phyloP scores from a whole-genome alignment of 2,113 vertebrate genomes.

The Maylandia zebra region DNA sequence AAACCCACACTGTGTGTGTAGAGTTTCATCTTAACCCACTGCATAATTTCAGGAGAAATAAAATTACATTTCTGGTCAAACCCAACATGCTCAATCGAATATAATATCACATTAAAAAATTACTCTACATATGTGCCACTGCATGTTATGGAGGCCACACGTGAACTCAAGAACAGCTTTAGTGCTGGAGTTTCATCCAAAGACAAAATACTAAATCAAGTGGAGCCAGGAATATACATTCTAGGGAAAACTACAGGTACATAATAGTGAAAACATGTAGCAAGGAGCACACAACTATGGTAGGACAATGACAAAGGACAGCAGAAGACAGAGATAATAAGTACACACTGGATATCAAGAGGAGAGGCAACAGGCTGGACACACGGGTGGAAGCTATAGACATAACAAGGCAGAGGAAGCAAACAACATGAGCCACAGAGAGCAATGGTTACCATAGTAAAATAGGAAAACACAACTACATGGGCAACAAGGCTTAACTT shows the following conservation, averaged over 20 bases:
- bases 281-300: background rate
- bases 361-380: background rate
- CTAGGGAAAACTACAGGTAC: background rate
- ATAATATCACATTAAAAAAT: background rate
- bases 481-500: background rate
- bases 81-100: background rate
- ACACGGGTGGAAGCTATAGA: background rate
- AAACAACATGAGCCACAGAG: background rate
- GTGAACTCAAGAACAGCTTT: background rate
- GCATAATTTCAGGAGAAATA: background rate
- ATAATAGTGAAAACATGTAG: background rate
- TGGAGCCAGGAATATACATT: background rate
- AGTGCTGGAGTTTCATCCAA: background rate
- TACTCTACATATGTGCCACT: background rate
- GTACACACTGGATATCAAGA: background rate
- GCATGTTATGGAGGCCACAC: background rate
- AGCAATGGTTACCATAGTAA: background rate
- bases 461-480: background rate
- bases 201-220: background rate
- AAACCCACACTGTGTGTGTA: background rate
- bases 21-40: background rate
- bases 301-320: background rate
- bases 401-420: background rate
- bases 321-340: background rate
- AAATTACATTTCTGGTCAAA: background rate